Evolutionary conservation across 2,797 vertebrate genomes (phyloP).

Genomic region (Pogonophryne albipinna): DNA sequence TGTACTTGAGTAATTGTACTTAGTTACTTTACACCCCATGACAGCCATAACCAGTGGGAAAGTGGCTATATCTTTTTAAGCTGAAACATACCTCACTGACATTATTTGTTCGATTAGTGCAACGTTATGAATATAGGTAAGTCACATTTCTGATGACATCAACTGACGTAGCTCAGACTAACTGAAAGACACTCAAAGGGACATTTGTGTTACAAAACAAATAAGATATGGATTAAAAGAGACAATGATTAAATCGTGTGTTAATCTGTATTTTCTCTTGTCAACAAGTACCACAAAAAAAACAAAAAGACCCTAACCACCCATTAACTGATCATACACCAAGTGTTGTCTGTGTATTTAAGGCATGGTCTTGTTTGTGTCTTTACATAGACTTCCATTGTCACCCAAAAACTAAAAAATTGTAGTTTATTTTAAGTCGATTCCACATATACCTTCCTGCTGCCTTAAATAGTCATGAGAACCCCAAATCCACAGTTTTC

Average conservation of each 20-base stretch:
- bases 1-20: too few species aligned
- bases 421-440: neutral
- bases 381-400: neutral
- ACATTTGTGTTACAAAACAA: neutral
- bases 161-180: neutral
- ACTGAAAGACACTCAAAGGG: neutral
- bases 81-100: neutral
- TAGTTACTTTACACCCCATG: too few species aligned
- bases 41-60: neutral
- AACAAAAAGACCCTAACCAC: neutral
- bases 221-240: neutral
- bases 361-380: neutral
- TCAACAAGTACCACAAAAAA: neutral
- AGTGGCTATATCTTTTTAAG: neutral
- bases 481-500: neutral
- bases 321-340: neutral
- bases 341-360: neutral
- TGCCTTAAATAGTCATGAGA: neutral
- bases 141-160: neutral
- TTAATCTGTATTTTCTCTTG: neutral
- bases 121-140: neutral
- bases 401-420: neutral
- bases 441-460: neutral
- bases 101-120: neutral
- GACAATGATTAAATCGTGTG: neutral